A percentile compares a stretch with the other conserved stretches of the same genome.
phyloP scores from a whole-genome alignment of 2,113 vertebrate genomes.

The Periophthalmodon schlosseri region DNA sequence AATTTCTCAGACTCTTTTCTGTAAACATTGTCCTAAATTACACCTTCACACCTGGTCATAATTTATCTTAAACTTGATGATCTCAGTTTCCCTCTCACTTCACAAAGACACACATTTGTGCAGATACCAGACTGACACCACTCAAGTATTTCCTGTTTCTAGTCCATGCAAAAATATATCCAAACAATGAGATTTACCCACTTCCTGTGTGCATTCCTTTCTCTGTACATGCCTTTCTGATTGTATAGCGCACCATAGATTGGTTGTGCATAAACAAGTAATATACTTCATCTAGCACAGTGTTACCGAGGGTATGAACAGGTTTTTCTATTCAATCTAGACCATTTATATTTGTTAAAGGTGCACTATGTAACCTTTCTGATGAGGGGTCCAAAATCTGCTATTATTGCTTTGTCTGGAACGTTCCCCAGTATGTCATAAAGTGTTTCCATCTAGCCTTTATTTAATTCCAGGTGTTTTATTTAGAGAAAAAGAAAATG shows the following conservation, averaged over 20 bases:
- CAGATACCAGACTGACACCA: constrained; percentile 9
- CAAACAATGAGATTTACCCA: constrained; percentile 9
- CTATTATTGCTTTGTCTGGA: too few species aligned
- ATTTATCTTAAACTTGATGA: constrained; percentile 10
- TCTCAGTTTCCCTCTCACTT: not conserved
- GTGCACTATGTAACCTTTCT: too few species aligned
- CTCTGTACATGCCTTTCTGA: constrained; percentile 2
- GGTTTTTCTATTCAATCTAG: too few species aligned
- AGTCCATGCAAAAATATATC: constrained; percentile 11
- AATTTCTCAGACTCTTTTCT: not conserved
- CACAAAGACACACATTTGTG: constrained; percentile 4
- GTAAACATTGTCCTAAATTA: constrained; percentile 5
- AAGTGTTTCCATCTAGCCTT: too few species aligned
- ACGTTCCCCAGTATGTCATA: too few species aligned
- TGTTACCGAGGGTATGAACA: not conserved
- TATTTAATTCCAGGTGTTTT: too few species aligned
- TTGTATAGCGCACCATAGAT: not conserved
- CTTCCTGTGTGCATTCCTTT: constrained; percentile 12
- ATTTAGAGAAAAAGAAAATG: too few species aligned
- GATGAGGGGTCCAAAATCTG: too few species aligned
- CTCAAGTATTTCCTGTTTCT: constrained; percentile 12
- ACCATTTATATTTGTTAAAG: too few species aligned
- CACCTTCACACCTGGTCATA: constrained; percentile 8
- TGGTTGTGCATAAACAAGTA: not conserved
- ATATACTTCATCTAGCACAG: not conserved